Conservation (phyloP, 2,113 vertebrate genomes). For the Labeo catla region DNA sequence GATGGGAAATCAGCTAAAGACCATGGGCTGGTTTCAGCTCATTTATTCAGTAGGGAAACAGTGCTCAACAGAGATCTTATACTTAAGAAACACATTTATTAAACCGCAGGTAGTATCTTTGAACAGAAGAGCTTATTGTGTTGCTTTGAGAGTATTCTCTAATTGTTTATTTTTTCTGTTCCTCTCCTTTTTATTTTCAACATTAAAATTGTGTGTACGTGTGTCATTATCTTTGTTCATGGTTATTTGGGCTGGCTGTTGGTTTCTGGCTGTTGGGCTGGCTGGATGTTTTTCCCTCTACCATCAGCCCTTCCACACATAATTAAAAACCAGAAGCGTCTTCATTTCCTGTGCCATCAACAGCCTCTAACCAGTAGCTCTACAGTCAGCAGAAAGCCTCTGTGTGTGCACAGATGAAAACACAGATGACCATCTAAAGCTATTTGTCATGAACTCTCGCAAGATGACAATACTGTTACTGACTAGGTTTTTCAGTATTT, state of each 20-base stretch:
- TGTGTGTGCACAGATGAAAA: background rate
- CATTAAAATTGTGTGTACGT: background rate
- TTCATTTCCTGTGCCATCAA: conserved; percentile 56
- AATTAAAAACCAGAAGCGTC: conserved; percentile 58
- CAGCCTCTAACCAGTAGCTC: conserved; percentile 38
- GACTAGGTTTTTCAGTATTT: background rate
- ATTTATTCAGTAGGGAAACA: background rate
- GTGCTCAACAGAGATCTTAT: background rate
- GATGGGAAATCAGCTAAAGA: background rate
- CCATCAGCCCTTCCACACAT: conserved; percentile 33
- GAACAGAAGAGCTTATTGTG: background rate
- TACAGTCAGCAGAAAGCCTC: conserved; percentile 27
- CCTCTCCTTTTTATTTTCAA: conserved; percentile 11
- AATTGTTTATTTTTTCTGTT: background rate
- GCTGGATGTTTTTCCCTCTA: conserved; percentile 31
- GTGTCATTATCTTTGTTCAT: background rate
- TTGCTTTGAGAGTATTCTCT: background rate
- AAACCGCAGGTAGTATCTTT: background rate
- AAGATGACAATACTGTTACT: background rate
- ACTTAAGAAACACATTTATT: background rate
- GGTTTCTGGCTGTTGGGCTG: too few relatives aligned
- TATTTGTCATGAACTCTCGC: background rate
- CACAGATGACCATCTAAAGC: conserved; percentile 1
- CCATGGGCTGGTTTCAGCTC: background rate
- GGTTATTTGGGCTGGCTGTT: conserved; percentile 19